Base-by-base conservation (phyloP, 2,888 invertebrate species). In the Troilus luridus region DNA sequence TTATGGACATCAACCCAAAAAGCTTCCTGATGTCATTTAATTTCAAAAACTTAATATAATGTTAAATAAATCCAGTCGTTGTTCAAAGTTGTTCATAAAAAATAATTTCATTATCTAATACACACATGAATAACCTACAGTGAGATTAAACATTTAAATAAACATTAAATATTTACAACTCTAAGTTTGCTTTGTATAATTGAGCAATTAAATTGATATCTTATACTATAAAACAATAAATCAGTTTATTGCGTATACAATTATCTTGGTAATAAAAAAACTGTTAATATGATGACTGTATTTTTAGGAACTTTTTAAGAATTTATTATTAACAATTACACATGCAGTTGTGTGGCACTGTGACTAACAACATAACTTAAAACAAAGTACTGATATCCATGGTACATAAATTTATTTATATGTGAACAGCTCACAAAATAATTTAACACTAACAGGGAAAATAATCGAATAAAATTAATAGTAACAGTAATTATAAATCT, bases 111-210 rank as follows among this genome's bases (percentile, higher is more conserved):
- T 77, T 56, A 67, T 59, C n/a, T 72, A 72, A 90, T 54, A 58
- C 58, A 90, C 10, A 90, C 54, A 72, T 72, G 56, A 41, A 90
- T 77, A 90, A 90, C 90, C 90, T 90, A 90, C 56, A 77, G 56
- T 90, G 90, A 90, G 90, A 90, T 90, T 90, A 81, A 85, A 85
- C 56, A 88, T 64, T 88, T 90, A 81, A 56, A 77, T 59, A 56
- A 60, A 88, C 21, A 24, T 85, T 59, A 90, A 27, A 90, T 85
- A 90, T 58, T 58, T 85, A 81, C 81, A 90, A 59, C 24, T 85
- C 90, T 90, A 90, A 81, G n/a, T 90, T 90, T 90, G 90, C 90
- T 90, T 90, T 90, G 90, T 62, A 90, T 62, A 81, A 90, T 90
- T 90, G 90, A 90, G 90, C 90, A 90, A 90, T 67, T 90, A 90